Base-by-base conservation (phyloP, 2,888 invertebrate species). In the Orthonychiurus folsomi region DNA sequence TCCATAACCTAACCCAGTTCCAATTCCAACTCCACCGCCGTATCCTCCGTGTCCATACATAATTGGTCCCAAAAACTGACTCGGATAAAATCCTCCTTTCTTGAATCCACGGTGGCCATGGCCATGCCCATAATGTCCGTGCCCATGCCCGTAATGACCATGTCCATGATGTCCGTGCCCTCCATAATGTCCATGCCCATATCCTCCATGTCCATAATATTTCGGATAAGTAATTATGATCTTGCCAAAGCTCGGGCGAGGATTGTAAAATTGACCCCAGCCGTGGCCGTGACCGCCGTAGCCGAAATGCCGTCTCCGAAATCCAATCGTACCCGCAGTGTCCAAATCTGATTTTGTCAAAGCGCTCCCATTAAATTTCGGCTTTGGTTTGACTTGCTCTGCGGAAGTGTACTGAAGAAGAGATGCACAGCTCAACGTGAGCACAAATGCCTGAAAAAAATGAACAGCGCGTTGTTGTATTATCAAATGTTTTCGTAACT, bases 11-110 rank as follows among this genome's bases (percentile, higher is more conserved):
- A 5, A 5, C 15, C 37, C 37, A 37, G 5, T 5, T 37, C 37
- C 37, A 37, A 37, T 37, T 15, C 37, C 37, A 15, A 9, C 12
- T 12, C 52, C 20, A 12, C n/a, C 9, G 20, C 20, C 20, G 52
- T 52, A 23, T 9, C 52, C 52, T 52, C 52, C 52, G 20, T 52
- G 52, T 20, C 52, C 52, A 52, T 52, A 23, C 20, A 9, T 20
- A 23, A 52, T 21, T 20, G 20, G 52, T 23, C 52, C 52, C 21
- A 37, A 37, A 37, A 9, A 37, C 9, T 15, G 37, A 15, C 37
- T 37, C 15, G 37, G 37, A 37, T 37, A 37, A 37, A 37, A 37
- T 37, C 37, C 37, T 9, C 37, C 37, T 37, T 37, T 37, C 37
- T 37, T 37, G 15, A 37, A 37, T 15, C 37, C 21, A 12, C 48